Conservation (phyloP, 2,888 invertebrate genomes). For the Chrysomela aeneicollis region DNA sequence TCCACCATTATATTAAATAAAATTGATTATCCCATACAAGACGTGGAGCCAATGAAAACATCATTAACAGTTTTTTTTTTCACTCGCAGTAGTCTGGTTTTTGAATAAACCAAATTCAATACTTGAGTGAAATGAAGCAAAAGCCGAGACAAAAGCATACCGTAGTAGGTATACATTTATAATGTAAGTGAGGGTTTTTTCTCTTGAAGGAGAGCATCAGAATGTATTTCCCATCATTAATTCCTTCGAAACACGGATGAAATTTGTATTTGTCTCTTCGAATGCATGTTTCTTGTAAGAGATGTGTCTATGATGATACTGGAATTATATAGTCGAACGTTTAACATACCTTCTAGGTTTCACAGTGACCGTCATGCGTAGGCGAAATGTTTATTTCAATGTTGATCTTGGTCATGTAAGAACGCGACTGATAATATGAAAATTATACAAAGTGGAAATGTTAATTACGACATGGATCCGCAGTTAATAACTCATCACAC, state of each 20-base stretch:
- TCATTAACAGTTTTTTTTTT: no score
- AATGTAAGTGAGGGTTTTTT: no score
- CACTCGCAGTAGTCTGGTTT: no score
- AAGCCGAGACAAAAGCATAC: no score
- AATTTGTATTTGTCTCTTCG: background rate
- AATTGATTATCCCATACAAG: no score
- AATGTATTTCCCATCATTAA: background rate
- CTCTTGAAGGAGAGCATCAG: background rate
- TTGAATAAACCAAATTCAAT: no score
- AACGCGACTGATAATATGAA: slow-evolving; percentile 28
- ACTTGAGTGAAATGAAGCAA: no score
- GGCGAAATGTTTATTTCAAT: slow-evolving; percentile 36
- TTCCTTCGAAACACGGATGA: background rate
- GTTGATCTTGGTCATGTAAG: slow-evolving; percentile 24
- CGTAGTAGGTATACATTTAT: no score
- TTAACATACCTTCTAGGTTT: slow-evolving; percentile 29
- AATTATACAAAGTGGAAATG: slow-evolving; percentile 8
- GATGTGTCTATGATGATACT: slow-evolving; percentile 25
- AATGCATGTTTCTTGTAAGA: slow-evolving; percentile 3
- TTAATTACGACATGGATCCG: background rate
- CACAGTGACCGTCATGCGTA: slow-evolving; percentile 29
- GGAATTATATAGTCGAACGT: slow-evolving; percentile 29
- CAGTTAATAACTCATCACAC: background rate
- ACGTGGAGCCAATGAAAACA: no score
- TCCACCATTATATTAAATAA: no score